Conservation (phyloP, 2,888 invertebrate genomes). For the Lapara coniferarum region DNA sequence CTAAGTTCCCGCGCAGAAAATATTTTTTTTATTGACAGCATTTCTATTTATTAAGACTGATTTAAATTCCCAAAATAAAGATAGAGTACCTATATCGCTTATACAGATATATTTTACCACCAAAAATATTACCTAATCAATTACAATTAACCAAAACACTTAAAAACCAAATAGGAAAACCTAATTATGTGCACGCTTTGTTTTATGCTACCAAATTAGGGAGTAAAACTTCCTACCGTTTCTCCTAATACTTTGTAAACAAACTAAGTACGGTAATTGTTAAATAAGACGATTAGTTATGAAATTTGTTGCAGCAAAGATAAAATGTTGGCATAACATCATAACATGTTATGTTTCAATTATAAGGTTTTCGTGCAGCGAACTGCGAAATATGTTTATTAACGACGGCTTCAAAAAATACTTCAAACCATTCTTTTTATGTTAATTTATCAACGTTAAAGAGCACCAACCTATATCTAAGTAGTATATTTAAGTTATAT, state of each 20-base stretch:
- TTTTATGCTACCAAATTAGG: neutral
- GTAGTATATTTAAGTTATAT: no score
- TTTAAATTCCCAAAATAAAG: no score
- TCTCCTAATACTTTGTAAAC: neutral
- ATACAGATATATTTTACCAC: no score
- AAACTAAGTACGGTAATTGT: slow-evolving; percentile 1
- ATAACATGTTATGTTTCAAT: neutral
- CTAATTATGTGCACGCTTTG: neutral
- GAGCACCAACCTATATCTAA: neutral
- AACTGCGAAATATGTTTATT: no score
- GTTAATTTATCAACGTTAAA: no score
- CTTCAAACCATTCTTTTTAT: no score
- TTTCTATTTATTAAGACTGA: no score
- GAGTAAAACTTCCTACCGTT: neutral
- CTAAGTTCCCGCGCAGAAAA: no score
- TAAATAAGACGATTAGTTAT: neutral
- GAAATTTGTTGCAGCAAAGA: neutral
- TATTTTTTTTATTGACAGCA: no score
- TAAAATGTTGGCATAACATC: neutral
- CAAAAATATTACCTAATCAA: no score
- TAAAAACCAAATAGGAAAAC: neutral
- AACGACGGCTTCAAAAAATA: no score
- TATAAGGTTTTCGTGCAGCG: neutral
- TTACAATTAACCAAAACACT: neutral
- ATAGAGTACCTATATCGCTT: no score